These are phyloP conservation scores for Xanthostigma xanthostigma DNA, from an alignment of 2,888 invertebrate species.

Conservation along the genomic window DNA sequence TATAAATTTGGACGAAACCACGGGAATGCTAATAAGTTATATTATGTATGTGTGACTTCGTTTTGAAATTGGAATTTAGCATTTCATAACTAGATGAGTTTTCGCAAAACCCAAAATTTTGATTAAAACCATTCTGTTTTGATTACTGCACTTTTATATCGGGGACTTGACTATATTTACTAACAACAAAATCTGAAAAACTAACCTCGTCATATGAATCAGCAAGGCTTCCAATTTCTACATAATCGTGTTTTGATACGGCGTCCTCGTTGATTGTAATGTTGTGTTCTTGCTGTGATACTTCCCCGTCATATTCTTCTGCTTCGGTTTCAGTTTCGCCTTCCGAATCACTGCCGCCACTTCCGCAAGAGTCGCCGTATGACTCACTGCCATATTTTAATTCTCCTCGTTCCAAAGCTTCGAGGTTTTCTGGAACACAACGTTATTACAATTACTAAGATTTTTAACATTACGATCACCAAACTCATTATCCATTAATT, in stretches of 20 bases:
- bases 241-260: slow-evolving; percentile 18
- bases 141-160: too few species aligned
- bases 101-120: too few species aligned
- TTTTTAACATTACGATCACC: too few species aligned
- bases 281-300: slow-evolving; percentile 28
- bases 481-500: too few species aligned
- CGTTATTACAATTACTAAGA: too few species aligned
- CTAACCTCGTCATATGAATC: slow-evolving; percentile 6
- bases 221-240: slow-evolving; percentile 6
- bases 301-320: slow-evolving; percentile 37
- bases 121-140: too few species aligned
- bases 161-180: too few species aligned
- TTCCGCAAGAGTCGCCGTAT: slow-evolving; percentile 39
- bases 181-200: slow-evolving; percentile 3
- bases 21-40: too few species aligned
- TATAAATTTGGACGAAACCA: too few species aligned
- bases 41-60: too few species aligned
- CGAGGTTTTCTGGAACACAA: slow-evolving; percentile 49
- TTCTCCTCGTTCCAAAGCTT: slow-evolving; percentile 72
- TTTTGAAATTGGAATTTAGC: too few species aligned
- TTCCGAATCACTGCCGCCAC: slow-evolving; percentile 51
- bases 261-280: slow-evolving; percentile 28
- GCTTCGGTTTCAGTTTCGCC: slow-evolving; percentile 33
- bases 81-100: too few species aligned
- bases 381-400: slow-evolving; percentile 57